Conservation (phyloP, 2,113 vertebrate species). For the Falco punctatus region DNA sequence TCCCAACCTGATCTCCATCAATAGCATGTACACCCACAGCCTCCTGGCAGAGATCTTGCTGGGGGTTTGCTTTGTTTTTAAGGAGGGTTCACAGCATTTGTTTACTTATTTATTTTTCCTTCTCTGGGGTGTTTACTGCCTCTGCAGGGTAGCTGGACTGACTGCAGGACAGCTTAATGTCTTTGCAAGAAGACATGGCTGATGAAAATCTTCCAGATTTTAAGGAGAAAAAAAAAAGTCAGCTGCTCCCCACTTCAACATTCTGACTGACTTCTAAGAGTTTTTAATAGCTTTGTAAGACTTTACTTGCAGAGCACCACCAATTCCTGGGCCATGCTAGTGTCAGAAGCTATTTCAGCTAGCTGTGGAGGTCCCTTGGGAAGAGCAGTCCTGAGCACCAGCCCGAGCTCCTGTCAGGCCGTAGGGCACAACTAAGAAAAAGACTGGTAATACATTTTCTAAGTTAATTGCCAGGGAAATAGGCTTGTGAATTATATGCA, state of each 20-base stretch:
- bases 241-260: background rate
- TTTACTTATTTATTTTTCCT: background rate
- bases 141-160: background rate
- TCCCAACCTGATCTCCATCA: constrained; percentile 6
- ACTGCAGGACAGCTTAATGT: background rate
- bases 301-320: background rate
- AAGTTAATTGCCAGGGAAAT: background rate
- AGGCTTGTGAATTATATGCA: background rate
- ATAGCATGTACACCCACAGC: background rate
- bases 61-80: background rate
- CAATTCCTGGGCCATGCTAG: background rate
- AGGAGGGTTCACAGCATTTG: background rate
- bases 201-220: background rate
- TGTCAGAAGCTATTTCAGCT: background rate
- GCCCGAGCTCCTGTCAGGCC: background rate
- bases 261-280: background rate
- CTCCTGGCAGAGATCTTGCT: background rate
- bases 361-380: background rate
- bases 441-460: background rate
- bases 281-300: background rate
- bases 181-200: background rate
- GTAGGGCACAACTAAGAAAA: background rate
- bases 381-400: background rate
- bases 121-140: background rate
- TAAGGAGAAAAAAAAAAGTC: background rate